phyloP scores from a whole-genome alignment of 2,797 vertebrate species.

The Hippopotamyrus pictus region DNA sequence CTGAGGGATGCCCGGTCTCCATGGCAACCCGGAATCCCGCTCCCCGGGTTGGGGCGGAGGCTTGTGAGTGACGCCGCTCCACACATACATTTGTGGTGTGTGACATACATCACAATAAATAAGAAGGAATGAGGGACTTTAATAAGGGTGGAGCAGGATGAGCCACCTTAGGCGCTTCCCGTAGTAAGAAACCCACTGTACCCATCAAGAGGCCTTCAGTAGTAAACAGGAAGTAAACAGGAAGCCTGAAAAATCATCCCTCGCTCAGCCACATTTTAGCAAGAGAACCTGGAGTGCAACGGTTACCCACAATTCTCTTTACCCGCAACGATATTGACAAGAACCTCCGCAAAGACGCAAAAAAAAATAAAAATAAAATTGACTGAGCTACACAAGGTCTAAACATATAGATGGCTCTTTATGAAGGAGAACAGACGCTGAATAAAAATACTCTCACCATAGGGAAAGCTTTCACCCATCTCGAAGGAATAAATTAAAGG shows the following conservation, averaged over 20 bases:
- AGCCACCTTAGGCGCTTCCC: conserved; percentile 27
- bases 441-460: conserved; percentile 61
- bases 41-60: conserved; percentile 13
- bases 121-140: conserved; percentile 35
- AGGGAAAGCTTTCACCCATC: conserved; percentile 61
- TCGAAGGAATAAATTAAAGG: conserved; percentile 59
- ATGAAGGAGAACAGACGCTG: conserved; percentile 48
- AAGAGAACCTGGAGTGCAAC: conserved; percentile 1
- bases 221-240: conserved; percentile 35
- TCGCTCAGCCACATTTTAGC: conserved; percentile 24
- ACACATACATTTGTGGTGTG: neutral
- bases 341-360: neutral
- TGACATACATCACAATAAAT: conserved; percentile 37
- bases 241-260: conserved; percentile 16
- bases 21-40: conserved; percentile 28
- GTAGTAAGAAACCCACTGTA: conserved; percentile 22
- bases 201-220: conserved; percentile 29
- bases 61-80: neutral
- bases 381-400: conserved; percentile 13
- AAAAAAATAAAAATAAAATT: neutral
- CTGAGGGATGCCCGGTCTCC: conserved; percentile 31
- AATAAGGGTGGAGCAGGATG: conserved; percentile 14
- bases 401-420: conserved; percentile 45
- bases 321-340: neutral
- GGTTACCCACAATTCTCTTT: conserved; percentile 10